These are phyloP conservation scores for Limnephilus marmoratus DNA, from an alignment of 2,888 invertebrate genomes.

Conservation along the genomic window DNA sequence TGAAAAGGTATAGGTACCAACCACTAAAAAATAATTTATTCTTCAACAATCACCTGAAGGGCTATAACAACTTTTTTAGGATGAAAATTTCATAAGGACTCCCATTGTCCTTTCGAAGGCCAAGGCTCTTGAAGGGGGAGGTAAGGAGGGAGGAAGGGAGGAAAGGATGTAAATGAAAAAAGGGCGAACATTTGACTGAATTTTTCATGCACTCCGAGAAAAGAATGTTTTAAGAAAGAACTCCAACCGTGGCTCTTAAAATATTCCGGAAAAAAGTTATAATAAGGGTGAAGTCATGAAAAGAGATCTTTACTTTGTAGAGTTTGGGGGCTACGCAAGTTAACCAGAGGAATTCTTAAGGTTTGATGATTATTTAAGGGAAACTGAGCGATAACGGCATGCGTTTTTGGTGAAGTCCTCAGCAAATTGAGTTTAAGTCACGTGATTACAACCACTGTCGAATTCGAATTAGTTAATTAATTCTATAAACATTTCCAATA, in stretches of 20 bases:
- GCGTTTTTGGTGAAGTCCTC: no score
- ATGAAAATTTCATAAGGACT: slow-evolving; percentile 64
- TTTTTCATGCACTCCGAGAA: slow-evolving; percentile 57
- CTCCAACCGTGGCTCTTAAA: not conserved
- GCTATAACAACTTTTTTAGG: slow-evolving; percentile 58
- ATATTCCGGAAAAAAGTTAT: not conserved
- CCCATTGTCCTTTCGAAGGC: slow-evolving; percentile 55
- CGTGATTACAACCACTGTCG: no score
- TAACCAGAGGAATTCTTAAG: not conserved
- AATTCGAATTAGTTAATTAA: no score
- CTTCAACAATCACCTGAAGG: slow-evolving; percentile 61
- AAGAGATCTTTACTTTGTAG: not conserved
- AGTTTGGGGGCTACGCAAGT: not conserved
- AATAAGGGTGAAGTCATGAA: not conserved
- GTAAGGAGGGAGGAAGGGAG: not conserved
- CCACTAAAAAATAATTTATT: slow-evolving; percentile 52
- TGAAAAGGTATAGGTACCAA: not conserved
- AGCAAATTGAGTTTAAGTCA: no score
- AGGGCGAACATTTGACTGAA: slow-evolving; percentile 63
- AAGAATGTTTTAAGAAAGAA: slow-evolving; percentile 14
- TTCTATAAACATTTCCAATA: no score
- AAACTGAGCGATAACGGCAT: not conserved
- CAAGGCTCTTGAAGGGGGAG: not conserved
- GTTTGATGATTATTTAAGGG: not conserved
- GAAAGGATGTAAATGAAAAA: slow-evolving; percentile 52